These are phyloP conservation scores for Dynastes hyllus DNA, from an alignment of 2,888 invertebrate species.

Conservation along the genomic window DNA sequence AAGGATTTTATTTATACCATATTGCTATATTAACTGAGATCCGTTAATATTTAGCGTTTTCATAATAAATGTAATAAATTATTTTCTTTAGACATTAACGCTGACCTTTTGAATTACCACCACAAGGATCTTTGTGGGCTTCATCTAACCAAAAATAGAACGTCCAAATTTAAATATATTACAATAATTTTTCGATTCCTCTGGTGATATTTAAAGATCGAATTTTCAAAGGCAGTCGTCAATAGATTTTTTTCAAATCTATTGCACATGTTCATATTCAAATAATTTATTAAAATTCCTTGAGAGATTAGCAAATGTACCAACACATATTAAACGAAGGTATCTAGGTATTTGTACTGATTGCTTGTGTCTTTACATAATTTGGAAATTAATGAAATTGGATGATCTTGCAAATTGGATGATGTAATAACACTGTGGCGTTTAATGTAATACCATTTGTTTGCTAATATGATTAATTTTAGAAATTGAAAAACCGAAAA, in stretches of 20 bases:
- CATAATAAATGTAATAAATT: background rate
- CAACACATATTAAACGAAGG: too few relatives aligned
- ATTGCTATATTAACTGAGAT: background rate
- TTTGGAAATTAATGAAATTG: conserved; percentile 2
- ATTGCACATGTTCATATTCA: too few relatives aligned
- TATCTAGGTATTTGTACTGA: too few relatives aligned
- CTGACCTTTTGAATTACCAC: background rate
- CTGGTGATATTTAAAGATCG: background rate
- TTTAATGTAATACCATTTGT: too few relatives aligned
- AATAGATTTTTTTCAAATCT: too few relatives aligned
- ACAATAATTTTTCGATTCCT: conserved; percentile 3
- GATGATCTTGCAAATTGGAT: background rate
- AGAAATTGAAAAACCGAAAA: too few relatives aligned
- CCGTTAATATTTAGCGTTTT: background rate
- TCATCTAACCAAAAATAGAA: background rate
- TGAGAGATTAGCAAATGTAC: too few relatives aligned
- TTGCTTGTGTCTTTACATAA: background rate
- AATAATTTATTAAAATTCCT: too few relatives aligned
- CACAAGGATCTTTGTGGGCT: background rate
- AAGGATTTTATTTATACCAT: background rate
- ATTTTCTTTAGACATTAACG: background rate
- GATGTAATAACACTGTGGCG: too few relatives aligned
- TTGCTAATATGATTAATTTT: too few relatives aligned
- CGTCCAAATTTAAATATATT: background rate
- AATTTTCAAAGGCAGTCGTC: background rate